These are phyloP conservation scores for Heliconius hermathena DNA, from an alignment of 1,140 invertebrate genomes.

Conservation along the genomic window DNA sequence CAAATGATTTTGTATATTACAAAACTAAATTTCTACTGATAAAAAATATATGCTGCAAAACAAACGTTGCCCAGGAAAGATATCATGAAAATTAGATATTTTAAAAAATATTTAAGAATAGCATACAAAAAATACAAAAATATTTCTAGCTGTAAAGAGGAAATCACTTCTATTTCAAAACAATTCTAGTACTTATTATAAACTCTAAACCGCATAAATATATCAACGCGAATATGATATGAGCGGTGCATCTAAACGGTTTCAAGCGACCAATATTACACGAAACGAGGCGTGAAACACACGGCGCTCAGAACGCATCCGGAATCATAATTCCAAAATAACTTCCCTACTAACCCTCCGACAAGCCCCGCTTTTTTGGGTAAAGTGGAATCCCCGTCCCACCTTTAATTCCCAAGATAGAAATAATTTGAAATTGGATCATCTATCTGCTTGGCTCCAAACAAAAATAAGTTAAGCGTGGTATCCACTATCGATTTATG, in stretches of 20 bases:
- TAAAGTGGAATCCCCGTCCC: constrained; percentile 78
- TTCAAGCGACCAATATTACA: constrained; percentile 73
- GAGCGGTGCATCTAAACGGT: constrained; percentile 64
- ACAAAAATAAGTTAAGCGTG: constrained; percentile 77
- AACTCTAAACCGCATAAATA: constrained; percentile 48
- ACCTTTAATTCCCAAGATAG: constrained; percentile 82
- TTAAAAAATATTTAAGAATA: background rate
- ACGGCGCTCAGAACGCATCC: constrained; percentile 75
- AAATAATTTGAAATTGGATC: constrained; percentile 84
- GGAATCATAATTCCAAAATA: constrained; percentile 82
- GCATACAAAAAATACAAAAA: background rate
- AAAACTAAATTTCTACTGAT: no score
- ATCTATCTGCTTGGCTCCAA: constrained; percentile 78
- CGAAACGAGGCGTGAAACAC: constrained; percentile 79
- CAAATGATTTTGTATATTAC: background rate
- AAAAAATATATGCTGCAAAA: no score
- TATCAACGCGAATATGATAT: constrained; percentile 61
- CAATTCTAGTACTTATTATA: background rate
- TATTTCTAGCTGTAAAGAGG: background rate
- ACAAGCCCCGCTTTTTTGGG: constrained; percentile 71
- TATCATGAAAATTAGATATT: no score
- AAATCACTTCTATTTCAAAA: background rate
- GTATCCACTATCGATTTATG: constrained; percentile 68
- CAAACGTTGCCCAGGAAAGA: background rate
- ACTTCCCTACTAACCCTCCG: constrained; percentile 65